A percentile compares a stretch with the other conserved stretches of the same genome.
phyloP scores from a whole-genome alignment of 2,888 invertebrate species.

The Lasioglossum figueresi region DNA sequence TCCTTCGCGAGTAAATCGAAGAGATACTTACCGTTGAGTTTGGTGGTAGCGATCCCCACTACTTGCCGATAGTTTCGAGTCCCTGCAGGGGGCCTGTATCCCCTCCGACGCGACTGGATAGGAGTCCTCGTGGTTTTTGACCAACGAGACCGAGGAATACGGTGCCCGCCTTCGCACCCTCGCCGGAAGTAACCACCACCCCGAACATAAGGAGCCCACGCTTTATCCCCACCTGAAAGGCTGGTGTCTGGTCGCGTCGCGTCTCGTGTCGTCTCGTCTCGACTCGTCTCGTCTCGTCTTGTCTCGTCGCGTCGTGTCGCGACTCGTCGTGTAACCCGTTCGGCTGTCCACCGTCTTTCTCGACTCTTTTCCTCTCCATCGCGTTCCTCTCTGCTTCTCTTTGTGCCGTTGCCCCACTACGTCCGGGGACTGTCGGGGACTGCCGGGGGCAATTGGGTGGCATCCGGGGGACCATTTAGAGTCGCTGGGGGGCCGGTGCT shows the following conservation, averaged over 20 bases:
- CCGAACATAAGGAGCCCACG: constrained; percentile 41
- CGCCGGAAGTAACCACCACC: constrained; percentile 66
- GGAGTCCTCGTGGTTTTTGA: constrained; percentile 69
- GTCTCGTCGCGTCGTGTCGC: neutral
- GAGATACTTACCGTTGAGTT: constrained; percentile 37
- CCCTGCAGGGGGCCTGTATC: constrained; percentile 57
- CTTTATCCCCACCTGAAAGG: constrained; percentile 61
- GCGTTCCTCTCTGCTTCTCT: constrained; percentile 54
- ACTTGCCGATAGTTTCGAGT: constrained; percentile 40
- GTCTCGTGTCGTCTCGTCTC: neutral
- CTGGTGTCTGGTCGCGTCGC: constrained; percentile 11
- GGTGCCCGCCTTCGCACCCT: constrained; percentile 78
- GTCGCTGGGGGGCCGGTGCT: constrained; percentile 69
- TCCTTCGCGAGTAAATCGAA: constrained; percentile 46
- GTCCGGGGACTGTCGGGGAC: constrained; percentile 50
- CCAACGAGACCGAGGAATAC: constrained; percentile 72
- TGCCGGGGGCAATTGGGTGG: constrained; percentile 53
- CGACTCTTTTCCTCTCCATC: constrained; percentile 51
- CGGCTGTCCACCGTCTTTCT: constrained; percentile 50
- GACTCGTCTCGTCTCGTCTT: neutral
- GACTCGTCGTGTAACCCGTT: constrained; percentile 36
- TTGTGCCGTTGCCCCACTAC: constrained; percentile 59
- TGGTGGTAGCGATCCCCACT: constrained; percentile 49
- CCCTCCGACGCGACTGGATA: constrained; percentile 40
- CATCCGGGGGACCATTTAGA: constrained; percentile 60